Base-by-base conservation (phyloP, 2,113 vertebrate species). In the Xenopus borealis region DNA sequence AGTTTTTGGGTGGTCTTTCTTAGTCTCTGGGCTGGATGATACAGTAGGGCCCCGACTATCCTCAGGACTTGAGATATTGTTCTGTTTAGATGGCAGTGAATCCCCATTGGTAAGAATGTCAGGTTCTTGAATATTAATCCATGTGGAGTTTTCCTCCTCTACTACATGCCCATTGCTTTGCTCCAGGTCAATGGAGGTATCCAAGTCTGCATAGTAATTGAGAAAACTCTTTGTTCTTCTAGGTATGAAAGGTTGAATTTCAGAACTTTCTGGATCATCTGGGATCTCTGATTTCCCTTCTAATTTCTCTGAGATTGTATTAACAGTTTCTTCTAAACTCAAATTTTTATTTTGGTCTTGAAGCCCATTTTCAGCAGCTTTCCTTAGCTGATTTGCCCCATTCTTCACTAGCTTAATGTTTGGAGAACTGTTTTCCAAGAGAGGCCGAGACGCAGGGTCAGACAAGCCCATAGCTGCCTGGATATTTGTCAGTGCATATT, bases 361-460 rank as follows among this genome's bases (percentile, higher is more conserved):
- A 59, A 90, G 89, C 12, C 11, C 90, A 62, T 91, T 89, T 58
- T 98, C 97, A 0, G 96, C 94, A 0, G 95, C 95, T 80, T 97
- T 94, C 44, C 95, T 90, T 74, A 98, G 96, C 86, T 98, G 93
- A 89, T 99, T 99, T 85, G 97, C 96, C 2, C 97, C 96, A 30
- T 99, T 98, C 84, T 98, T 98, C 46, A 95, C 96, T 81, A 98
- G 88, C 82, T 99, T 99, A 12, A 94, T 93, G 79, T 98, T 99
- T 82, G 95, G 88, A 11, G 93, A 94, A 59, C 92, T 80, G 46
- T 86, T 95, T 16, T 89, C 88, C 89, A 91, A 82, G 53, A 93
- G 80, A 66, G 88, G 92, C 78, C 91, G 84, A 0, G 87, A 82
- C 1, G 92, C 82, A 0, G 92, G 92, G 66, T 98, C 95, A 0